Evolutionary conservation across 2,797 vertebrate genomes (phyloP).

Genomic region (Neosalanx taihuensis): DNA sequence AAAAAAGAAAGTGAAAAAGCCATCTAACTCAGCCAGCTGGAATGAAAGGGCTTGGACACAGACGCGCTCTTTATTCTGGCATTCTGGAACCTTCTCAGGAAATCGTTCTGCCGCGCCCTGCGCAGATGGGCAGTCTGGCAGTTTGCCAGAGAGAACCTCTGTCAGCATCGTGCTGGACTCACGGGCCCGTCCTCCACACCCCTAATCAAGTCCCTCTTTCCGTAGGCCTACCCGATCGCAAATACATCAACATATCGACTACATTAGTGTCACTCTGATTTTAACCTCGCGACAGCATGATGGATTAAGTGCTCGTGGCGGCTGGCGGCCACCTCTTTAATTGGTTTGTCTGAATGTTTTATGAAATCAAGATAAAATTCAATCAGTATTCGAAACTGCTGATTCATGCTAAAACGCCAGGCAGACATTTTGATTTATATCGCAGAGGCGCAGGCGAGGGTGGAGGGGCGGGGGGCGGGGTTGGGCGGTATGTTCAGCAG

Average conservation of each 20-base stretch:
- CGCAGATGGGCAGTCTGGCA: no score
- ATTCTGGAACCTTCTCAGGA: no score
- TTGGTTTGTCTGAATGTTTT: slow-evolving; percentile 78
- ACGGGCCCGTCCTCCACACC: slow-evolving; percentile 19
- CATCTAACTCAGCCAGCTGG: neutral
- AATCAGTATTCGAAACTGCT: slow-evolving; percentile 69
- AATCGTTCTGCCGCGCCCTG: no score
- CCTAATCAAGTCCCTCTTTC: slow-evolving; percentile 66
- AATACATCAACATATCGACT: slow-evolving; percentile 67
- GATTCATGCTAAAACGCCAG: slow-evolving; percentile 60
- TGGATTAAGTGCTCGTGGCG: slow-evolving; percentile 66
- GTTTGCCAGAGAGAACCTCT: slow-evolving; percentile 7
- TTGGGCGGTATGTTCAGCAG: slow-evolving; percentile 61
- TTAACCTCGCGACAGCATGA: slow-evolving; percentile 64
- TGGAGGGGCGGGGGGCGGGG: slow-evolving; percentile 29
- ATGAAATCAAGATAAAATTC: slow-evolving; percentile 75
- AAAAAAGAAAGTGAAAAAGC: no score
- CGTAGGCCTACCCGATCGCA: slow-evolving; percentile 48
- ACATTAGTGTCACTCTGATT: slow-evolving; percentile 62
- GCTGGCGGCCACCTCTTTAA: slow-evolving; percentile 69
- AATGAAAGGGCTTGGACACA: neutral
- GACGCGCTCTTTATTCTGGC: no score
- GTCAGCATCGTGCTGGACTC: slow-evolving; percentile 31
- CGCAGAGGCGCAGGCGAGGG: slow-evolving; percentile 30
- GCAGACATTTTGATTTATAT: slow-evolving; percentile 70